These are phyloP conservation scores for Triops cancriformis DNA, from an alignment of 1,140 invertebrate genomes.

Conservation along the genomic window DNA sequence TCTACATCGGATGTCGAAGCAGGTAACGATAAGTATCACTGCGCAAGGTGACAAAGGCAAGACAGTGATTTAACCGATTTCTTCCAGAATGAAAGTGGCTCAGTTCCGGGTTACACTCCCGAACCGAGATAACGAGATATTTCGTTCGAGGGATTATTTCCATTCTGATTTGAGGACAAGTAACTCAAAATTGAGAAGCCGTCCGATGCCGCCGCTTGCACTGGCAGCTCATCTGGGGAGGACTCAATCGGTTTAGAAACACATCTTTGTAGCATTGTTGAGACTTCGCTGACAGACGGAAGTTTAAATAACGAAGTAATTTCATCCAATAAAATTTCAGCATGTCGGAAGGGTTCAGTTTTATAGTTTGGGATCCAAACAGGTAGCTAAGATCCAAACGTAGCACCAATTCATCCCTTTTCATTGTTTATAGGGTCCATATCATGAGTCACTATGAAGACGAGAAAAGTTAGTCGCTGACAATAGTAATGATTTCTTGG, in stretches of 20 bases:
- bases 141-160: background rate
- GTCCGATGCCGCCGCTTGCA: background rate
- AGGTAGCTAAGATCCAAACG: background rate
- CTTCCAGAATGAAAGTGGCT: background rate
- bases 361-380: background rate
- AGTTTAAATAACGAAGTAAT: background rate
- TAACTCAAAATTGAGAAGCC: background rate
- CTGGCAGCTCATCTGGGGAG: background rate
- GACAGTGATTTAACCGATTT: background rate
- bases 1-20: constrained; percentile 12
- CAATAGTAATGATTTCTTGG: no score
- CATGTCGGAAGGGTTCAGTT: background rate
- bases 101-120: background rate
- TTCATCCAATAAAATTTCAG: background rate
- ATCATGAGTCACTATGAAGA: no score
- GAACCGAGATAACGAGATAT: background rate
- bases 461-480: no score
- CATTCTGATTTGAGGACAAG: background rate
- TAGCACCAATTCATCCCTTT: no score
- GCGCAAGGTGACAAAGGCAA: background rate
- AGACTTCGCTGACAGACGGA: background rate
- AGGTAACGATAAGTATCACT: background rate
- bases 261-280: background rate
- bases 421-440: no score
- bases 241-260: background rate